Evolutionary conservation across 2,113 vertebrate genomes (phyloP).

Genomic region (Apodemus sylvaticus): DNA sequence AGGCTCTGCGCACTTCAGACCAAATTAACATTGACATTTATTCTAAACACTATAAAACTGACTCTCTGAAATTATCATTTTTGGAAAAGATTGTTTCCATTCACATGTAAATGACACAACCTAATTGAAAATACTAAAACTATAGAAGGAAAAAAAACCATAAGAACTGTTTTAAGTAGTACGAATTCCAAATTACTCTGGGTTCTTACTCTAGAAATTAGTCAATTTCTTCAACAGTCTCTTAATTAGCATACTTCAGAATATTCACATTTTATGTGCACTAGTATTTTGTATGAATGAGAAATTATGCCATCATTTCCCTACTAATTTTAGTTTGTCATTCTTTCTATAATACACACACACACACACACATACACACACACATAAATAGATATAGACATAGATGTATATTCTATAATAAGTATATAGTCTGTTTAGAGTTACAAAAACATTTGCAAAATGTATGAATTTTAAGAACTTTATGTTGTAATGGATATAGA

Average conservation of each 20-base stretch:
- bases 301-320: background rate
- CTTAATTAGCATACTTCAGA: background rate
- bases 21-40: slow-evolving; percentile 50
- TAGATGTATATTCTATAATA: background rate
- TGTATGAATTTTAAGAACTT: background rate
- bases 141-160: background rate
- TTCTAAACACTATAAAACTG: background rate
- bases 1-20: background rate
- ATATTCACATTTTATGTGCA: background rate
- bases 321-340: background rate
- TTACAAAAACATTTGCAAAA: background rate
- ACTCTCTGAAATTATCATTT: background rate
- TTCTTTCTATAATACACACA: background rate
- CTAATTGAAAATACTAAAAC: slow-evolving; percentile 3
- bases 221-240: background rate
- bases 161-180: background rate
- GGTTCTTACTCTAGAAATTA: background rate
- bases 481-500: background rate
- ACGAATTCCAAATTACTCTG: background rate
- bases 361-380: too few relatives aligned
- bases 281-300: background rate
- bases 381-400: background rate
- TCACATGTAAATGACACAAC: background rate
- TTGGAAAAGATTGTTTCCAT: background rate
- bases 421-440: background rate